Conservation (phyloP, 1,140 invertebrate genomes). For the Panonychus citri region DNA sequence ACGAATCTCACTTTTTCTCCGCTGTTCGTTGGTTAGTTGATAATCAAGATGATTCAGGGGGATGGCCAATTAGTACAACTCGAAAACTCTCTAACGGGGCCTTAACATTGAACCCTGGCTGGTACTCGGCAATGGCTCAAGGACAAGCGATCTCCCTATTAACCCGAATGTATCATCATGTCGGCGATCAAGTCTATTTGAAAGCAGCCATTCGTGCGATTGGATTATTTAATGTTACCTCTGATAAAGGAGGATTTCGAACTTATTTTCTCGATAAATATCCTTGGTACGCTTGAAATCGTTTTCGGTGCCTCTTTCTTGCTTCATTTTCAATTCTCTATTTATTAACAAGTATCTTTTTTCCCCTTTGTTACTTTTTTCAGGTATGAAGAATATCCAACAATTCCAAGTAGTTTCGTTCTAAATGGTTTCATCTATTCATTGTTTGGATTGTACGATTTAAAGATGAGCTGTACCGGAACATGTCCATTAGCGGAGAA, state of each 20-base stretch:
- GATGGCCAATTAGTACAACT: slow-evolving; percentile 66
- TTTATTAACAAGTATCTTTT: neutral
- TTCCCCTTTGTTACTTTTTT: neutral
- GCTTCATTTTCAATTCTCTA: too few species aligned
- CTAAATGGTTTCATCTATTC: slow-evolving; percentile 98
- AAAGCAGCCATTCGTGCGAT: slow-evolving; percentile 53
- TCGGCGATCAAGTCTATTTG: slow-evolving; percentile 47
- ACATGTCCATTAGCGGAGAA: slow-evolving; percentile 36
- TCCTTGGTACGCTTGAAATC: too few species aligned
- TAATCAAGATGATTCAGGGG: slow-evolving; percentile 60
- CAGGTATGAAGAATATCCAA: slow-evolving; percentile 92
- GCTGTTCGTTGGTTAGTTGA: slow-evolving; percentile 77
- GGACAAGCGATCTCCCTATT: slow-evolving; percentile 86
- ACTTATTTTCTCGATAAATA: slow-evolving; percentile 59
- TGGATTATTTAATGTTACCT: slow-evolving; percentile 47
- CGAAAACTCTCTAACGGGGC: slow-evolving; percentile 46
- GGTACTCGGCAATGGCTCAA: slow-evolving; percentile 94
- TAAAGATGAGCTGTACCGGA: slow-evolving; percentile 36
- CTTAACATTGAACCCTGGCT: slow-evolving; percentile 52
- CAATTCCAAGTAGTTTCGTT: slow-evolving; percentile 75
- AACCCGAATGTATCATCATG: slow-evolving; percentile 60
- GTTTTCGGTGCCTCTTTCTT: too few species aligned
- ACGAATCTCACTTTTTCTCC: slow-evolving; percentile 68
- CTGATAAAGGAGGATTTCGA: slow-evolving; percentile 44
- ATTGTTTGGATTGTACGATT: slow-evolving; percentile 79